phyloP scores from a whole-genome alignment of 2,888 invertebrate genomes.

The Tethea ocularis region DNA sequence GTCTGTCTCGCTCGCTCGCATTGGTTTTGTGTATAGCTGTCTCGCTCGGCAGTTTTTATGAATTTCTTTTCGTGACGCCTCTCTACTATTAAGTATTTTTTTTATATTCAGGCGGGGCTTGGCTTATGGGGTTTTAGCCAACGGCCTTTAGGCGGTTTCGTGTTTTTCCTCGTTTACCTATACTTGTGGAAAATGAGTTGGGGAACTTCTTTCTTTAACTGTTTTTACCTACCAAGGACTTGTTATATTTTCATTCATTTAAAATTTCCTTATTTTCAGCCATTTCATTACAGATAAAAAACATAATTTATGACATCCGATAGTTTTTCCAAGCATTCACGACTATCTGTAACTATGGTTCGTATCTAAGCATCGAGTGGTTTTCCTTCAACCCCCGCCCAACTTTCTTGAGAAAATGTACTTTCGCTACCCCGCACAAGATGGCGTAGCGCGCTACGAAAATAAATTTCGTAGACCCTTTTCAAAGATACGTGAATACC shows the following conservation, averaged over 20 bases:
- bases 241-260: not conserved
- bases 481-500: not conserved
- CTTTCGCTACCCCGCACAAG: constrained; percentile 71
- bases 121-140: constrained; percentile 71
- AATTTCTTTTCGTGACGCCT: constrained; percentile 79
- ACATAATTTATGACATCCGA: not conserved
- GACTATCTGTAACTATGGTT: constrained; percentile 30
- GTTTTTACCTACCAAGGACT: not conserved
- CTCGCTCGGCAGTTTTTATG: constrained; percentile 63
- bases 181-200: constrained; percentile 39
- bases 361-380: constrained; percentile 25
- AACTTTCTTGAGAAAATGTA: constrained; percentile 25
- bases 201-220: constrained; percentile 26
- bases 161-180: constrained; percentile 69
- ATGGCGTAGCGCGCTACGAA: constrained; percentile 63
- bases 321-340: constrained; percentile 10
- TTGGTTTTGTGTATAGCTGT: constrained; percentile 43
- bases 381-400: constrained; percentile 24
- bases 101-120: constrained; percentile 79
- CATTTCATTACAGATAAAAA: not conserved
- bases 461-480: constrained; percentile 4
- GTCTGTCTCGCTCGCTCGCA: constrained; percentile 69
- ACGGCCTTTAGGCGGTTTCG: constrained; percentile 60
- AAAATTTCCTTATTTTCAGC: not conserved
- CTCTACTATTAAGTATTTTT: constrained; percentile 74